These are phyloP conservation scores for Axinella damicornis DNA, from an alignment of 37 sponge, comb jelly and placozoan species.

Conservation along the genomic window DNA sequence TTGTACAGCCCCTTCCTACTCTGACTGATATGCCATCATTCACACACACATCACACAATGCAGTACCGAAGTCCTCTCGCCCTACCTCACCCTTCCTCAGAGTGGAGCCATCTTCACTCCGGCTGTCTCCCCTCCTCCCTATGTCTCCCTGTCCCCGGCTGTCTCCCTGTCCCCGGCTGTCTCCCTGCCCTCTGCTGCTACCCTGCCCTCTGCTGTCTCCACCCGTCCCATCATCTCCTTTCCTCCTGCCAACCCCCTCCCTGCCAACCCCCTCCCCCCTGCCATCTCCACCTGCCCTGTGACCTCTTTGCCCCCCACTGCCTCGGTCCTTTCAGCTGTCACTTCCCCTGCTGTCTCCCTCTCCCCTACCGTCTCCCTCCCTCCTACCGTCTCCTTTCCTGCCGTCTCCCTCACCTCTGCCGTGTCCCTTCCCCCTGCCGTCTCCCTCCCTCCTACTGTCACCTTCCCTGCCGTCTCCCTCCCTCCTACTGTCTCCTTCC, in stretches of 20 bases:
- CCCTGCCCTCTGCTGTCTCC: conserved; percentile 11
- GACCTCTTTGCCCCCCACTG: background rate
- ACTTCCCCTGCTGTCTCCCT: background rate
- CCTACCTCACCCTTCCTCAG: too few species aligned
- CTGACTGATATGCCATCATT: too few species aligned
- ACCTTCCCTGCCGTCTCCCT: background rate
- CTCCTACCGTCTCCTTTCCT: background rate
- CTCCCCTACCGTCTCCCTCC: background rate
- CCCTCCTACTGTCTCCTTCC: background rate
- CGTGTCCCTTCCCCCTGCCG: background rate
- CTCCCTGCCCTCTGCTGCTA: conserved; percentile 5
- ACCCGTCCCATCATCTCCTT: background rate
- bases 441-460: background rate
- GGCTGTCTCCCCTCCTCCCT: background rate
- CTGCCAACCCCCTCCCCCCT: background rate
- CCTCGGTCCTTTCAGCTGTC: background rate
- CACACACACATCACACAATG: too few species aligned
- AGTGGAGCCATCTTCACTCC: background rate
- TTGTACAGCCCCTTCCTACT: too few species aligned
- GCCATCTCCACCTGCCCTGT: background rate
- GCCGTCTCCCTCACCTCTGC: background rate
- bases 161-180: background rate
- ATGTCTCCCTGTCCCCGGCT: background rate
- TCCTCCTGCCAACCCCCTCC: background rate
- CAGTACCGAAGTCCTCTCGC: too few species aligned